Evolutionary conservation across 2,113 vertebrate genomes (phyloP), one percentile per base, ranked within the genome.

Genomic region (Sapayoa aenigma): DNA sequence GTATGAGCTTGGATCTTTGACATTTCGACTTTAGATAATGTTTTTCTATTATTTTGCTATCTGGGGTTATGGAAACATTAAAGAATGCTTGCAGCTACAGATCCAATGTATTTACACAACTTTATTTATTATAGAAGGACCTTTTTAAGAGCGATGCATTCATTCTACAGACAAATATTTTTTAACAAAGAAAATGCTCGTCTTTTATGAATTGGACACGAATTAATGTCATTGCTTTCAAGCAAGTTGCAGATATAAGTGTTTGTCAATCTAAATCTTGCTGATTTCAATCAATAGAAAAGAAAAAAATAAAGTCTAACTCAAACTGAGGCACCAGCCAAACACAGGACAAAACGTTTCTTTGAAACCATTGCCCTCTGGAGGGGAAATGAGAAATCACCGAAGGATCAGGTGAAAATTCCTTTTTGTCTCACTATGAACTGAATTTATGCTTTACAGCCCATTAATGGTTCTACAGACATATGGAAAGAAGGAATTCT

Each of bases 351-450:
- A 52, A 82, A 83, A 35, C 27, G 31, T 93, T 96, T 96, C 76
- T 92, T 94, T 95, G 94, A 94, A 94, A 92, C 84, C 82, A 93
- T 94, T 95, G 95, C 96, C 96, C 95, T 97, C 97, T 97, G 86
- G 92, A 97, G 96, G 96, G 66, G 27, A 53, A 96, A 91, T 90
- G 76, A 88, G 88, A 96, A 84, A 95, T 91, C 72, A 84, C 52
- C 5, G 55, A 81, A 84, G 13, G 33, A 89, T 83, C 41, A 53
- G 14, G 24, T 47, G 59, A 74, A 84, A 92, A 33, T 41, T 75
- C 39, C 56, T 52, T 88, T 90, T 77, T 50, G 33, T 67, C 39
- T 81, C 39, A 41, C 42, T 35, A 5, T 16, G 79, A 74, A 67
- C 72, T 86, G 58, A 78, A 67, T 47, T 44, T 77, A 20, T 74